Evolutionary conservation across 1,140 invertebrate species (phyloP), one percentile per base, ranked within the genome.

Genomic region (Chlorops oryzae): DNA sequence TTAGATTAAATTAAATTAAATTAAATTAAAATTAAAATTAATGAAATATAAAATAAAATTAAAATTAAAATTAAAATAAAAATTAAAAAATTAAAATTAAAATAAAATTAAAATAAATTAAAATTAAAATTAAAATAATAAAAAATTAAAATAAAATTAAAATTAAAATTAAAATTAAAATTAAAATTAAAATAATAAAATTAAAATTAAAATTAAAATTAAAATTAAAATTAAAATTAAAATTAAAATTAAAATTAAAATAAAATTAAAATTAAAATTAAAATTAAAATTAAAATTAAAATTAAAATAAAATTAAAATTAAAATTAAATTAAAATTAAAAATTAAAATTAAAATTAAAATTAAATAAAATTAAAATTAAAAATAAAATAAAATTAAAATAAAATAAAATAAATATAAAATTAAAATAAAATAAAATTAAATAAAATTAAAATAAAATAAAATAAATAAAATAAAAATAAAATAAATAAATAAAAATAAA

Each of bases 361-460:
- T 5, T 41, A 41, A 41, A 41, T 21, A 18, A 41, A 41, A 41
- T 7, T 7, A 41, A 41, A 32, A 32, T 9, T 32, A 32, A 32
- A 32, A 9, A 32, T 9, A 32, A 32, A 32, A 32, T 32, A 32
- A 32, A 7, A 9, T 7, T 21, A 18, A 21, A 41, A 41, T 5
- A 41, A 21, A 41, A 41, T 7, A 22, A 18, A 41, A 21, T 22
- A 41, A 21, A 21, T 22, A 41, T 7, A 41, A 5, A 41, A 41
- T 22, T 7, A 21, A 22, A 41, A 41, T 41, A 41, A 21, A 41
- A 7, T 7, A 41, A 21, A 41, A 21, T 21, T 22, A 21, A 21
- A 41, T 22, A 21, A 21, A 21, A 41, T 22, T 21, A 41, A 41
- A 41, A 41, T 21, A 41, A 41, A 21, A 41, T 21, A 22, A 21